Percentiles rank a stretch among this genome's conserved stretches.
Evolutionary conservation across 2,113 vertebrate species (phyloP).

Genomic region (Melanostigma gelatinosum): DNA sequence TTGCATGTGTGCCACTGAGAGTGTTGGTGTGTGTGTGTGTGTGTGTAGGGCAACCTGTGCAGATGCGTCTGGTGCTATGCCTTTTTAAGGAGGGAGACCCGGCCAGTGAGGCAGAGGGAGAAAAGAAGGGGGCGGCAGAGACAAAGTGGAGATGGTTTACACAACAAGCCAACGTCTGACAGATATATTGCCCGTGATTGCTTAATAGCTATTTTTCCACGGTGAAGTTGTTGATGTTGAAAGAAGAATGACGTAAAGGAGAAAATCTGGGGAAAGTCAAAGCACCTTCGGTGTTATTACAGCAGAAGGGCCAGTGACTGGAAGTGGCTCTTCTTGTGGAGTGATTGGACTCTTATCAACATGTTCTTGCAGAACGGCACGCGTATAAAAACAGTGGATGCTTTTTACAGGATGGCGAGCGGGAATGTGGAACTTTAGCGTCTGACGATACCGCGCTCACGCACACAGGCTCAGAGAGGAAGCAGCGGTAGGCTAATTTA

Average conservation of each 20-base stretch:
- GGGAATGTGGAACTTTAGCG: constrained; percentile 3
- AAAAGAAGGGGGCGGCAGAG: constrained; percentile 7
- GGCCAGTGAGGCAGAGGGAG: not conserved
- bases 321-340: constrained; percentile 15
- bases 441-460: not conserved
- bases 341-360: constrained; percentile 27
- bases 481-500: constrained; percentile 57
- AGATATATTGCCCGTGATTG: constrained; percentile 53
- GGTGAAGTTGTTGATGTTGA: constrained; percentile 35
- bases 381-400: not conserved
- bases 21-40: not conserved
- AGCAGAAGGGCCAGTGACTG: constrained; percentile 2
- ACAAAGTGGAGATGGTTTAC: constrained; percentile 49
- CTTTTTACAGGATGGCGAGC: not conserved
- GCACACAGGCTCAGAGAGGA: constrained; percentile 37
- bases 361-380: constrained; percentile 8
- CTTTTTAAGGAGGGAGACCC: constrained; percentile 71
- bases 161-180: constrained; percentile 41
- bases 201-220: constrained; percentile 45
- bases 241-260: constrained; percentile 22
- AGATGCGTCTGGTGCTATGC: constrained; percentile 36
- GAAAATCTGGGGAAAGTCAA: constrained; percentile 5
- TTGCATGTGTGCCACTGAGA: not conserved
- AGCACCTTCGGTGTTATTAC: constrained; percentile 29
- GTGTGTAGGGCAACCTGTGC: constrained; percentile 14